phyloP scores from a whole-genome alignment of 2,888 invertebrate species.

The Dysmachus trigonus region DNA sequence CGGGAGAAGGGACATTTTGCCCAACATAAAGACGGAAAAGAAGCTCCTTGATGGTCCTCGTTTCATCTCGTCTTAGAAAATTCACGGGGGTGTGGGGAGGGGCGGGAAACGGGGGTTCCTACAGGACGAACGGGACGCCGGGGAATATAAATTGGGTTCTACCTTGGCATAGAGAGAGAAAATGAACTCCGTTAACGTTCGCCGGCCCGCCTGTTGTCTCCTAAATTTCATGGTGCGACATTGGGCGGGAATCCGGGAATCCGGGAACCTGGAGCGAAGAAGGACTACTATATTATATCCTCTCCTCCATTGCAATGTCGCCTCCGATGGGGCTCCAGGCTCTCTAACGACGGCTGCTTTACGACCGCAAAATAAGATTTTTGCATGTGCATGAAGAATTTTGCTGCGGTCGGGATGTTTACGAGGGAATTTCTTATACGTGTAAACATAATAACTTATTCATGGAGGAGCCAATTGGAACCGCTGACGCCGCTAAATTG shows the following conservation, averaged over 20 bases:
- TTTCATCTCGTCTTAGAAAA: neutral
- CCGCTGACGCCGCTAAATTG: neutral
- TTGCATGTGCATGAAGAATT: conserved; percentile 21
- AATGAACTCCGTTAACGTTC: conserved; percentile 27
- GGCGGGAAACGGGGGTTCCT: neutral
- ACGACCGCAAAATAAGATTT: conserved; percentile 34
- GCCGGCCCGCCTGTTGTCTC: conserved; percentile 9
- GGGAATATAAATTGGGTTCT: conserved; percentile 15
- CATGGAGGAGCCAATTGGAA: conserved; percentile 15
- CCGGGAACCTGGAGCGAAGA: neutral
- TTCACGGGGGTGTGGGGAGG: too few relatives aligned
- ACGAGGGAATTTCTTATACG: conserved; percentile 13
- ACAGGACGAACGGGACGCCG: neutral
- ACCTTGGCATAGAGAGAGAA: neutral
- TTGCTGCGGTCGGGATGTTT: neutral
- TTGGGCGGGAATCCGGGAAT: neutral
- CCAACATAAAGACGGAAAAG: conserved; percentile 11
- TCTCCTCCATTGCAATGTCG: neutral
- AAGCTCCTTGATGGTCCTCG: conserved; percentile 3
- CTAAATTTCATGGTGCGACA: neutral
- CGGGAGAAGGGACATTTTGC: conserved; percentile 13
- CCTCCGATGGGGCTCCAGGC: neutral
- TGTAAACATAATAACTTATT: conserved; percentile 17
- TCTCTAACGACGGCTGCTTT: conserved; percentile 17
- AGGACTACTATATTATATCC: too few relatives aligned